Evolutionary conservation across 2,113 vertebrate species (phyloP).

Genomic region (Lethenteron camtschaticum): DNA sequence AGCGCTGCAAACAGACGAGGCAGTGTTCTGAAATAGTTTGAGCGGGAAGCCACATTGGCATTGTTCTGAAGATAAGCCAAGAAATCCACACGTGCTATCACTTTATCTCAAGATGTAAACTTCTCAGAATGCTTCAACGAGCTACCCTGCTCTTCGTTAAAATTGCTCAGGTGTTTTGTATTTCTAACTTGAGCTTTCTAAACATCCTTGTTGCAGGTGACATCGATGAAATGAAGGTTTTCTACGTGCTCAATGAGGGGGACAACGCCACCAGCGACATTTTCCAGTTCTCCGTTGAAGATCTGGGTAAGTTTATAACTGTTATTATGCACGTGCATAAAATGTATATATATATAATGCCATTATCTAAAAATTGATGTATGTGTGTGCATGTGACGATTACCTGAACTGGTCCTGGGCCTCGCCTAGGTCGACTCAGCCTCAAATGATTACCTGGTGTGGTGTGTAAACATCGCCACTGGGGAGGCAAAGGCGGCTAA

Average conservation of each 20-base stretch:
- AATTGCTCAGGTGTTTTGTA: background rate
- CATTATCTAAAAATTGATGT: too few relatives aligned
- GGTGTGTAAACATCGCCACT: too few relatives aligned
- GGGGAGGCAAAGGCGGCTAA: too few relatives aligned
- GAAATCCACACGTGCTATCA: background rate
- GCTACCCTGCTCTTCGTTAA: background rate
- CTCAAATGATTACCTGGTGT: too few relatives aligned
- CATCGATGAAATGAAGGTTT: slow-evolving; percentile 48
- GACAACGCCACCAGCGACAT: slow-evolving; percentile 41
- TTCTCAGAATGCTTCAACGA: too few relatives aligned
- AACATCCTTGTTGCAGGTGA: slow-evolving; percentile 25
- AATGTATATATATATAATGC: too few relatives aligned
- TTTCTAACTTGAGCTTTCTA: slow-evolving; percentile 7
- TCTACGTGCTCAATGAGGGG: slow-evolving; percentile 33
- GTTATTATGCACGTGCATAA: too few relatives aligned
- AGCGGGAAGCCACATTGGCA: background rate
- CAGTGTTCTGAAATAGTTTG: too few relatives aligned
- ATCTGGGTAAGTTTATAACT: slow-evolving; percentile 28
- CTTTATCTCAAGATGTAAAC: background rate
- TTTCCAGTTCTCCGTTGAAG: slow-evolving; percentile 52
- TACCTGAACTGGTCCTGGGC: too few relatives aligned
- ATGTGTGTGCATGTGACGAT: too few relatives aligned
- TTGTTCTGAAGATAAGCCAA: background rate
- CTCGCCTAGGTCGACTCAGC: too few relatives aligned
- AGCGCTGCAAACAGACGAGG: too few relatives aligned